phyloP scores from a whole-genome alignment of 2,888 invertebrate species.

The Argyra leucocephala region DNA sequence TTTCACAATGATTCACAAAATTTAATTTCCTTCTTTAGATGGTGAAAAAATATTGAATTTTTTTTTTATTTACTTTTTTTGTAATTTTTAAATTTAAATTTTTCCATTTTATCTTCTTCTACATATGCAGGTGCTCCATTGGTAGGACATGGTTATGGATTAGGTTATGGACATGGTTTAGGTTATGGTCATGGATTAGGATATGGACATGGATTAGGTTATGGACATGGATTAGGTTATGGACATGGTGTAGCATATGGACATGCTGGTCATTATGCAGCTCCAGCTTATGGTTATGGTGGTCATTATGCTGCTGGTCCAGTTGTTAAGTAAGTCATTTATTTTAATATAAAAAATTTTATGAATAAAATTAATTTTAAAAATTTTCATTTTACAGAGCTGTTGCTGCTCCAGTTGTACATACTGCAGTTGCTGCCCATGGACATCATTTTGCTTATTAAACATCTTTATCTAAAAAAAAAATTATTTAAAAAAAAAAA shows the following conservation, averaged over 20 bases:
- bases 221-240: constrained; percentile 24
- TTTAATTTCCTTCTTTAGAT: too few species aligned
- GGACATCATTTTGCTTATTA: constrained; percentile 43
- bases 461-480: too few species aligned
- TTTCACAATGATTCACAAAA: too few species aligned
- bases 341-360: constrained; percentile 4
- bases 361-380: neutral
- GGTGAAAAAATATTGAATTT: too few species aligned
- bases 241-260: constrained; percentile 19
- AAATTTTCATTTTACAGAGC: constrained; percentile 26
- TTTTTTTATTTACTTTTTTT: too few species aligned
- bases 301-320: constrained; percentile 17
- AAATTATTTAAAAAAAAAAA: neutral
- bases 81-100: too few species aligned
- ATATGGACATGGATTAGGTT: constrained; percentile 22
- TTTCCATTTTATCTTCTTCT: neutral
- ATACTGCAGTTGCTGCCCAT: constrained; percentile 42
- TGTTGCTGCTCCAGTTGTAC: constrained; percentile 39
- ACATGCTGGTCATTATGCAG: constrained; percentile 28
- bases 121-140: neutral
- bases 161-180: constrained; percentile 16
- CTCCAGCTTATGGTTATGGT: constrained; percentile 27
- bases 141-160: neutral
- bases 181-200: constrained; percentile 18
- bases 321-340: constrained; percentile 34